Evolutionary conservation across 2,888 invertebrate genomes (phyloP).

Genomic region (Himalopsyche japonica): DNA sequence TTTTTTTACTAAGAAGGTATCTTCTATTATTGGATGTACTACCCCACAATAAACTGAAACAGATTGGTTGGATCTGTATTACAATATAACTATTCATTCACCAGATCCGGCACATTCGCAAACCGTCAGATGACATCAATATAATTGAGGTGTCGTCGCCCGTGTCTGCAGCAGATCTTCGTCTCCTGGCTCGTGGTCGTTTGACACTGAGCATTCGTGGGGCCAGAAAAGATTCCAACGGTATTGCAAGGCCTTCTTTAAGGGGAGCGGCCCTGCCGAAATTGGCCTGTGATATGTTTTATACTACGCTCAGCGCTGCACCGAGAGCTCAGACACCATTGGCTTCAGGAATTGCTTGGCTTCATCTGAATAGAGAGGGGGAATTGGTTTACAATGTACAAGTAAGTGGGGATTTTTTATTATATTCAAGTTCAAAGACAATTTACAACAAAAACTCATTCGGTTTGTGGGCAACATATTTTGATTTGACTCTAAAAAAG

Average conservation of each 20-base stretch:
- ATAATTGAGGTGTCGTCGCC: conserved; percentile 78
- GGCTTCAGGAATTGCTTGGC: conserved; percentile 74
- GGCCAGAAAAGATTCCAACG: background rate
- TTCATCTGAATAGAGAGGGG: conserved; percentile 78
- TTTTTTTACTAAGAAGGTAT: too few species aligned
- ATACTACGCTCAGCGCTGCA: conserved; percentile 57
- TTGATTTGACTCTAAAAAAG: too few species aligned
- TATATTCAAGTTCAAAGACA: background rate
- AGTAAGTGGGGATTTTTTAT: conserved; percentile 44
- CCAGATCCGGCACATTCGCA: conserved; percentile 66
- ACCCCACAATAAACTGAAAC: too few species aligned
- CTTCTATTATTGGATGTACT: too few species aligned
- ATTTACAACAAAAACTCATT: too few species aligned
- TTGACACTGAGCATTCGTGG: conserved; percentile 65
- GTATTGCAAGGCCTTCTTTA: conserved; percentile 65
- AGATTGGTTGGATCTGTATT: too few species aligned
- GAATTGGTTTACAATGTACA: conserved; percentile 77
- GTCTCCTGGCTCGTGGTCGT: conserved; percentile 77
- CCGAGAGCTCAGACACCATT: conserved; percentile 58
- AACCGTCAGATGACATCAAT: conserved; percentile 77
- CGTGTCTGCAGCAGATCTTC: conserved; percentile 74
- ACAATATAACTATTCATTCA: conserved; percentile 41
- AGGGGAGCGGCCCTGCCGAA: conserved; percentile 74
- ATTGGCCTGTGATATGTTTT: conserved; percentile 80
- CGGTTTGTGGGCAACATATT: too few species aligned